Evolutionary conservation across 2,888 invertebrate species (phyloP).

Genomic region (Molanna angustata): DNA sequence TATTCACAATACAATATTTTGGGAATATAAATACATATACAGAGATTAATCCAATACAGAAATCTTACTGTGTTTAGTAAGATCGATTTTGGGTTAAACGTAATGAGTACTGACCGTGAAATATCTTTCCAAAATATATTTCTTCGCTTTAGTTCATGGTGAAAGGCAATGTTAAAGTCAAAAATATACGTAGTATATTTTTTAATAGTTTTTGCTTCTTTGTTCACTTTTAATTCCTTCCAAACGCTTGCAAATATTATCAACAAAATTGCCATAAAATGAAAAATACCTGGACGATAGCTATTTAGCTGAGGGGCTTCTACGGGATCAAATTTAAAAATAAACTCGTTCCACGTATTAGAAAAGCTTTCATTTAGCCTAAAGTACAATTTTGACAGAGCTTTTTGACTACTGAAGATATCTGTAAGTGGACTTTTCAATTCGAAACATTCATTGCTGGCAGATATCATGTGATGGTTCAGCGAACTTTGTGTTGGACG

Average conservation of each 20-base stretch:
- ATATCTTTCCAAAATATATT: constrained; percentile 44
- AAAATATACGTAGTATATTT: not conserved
- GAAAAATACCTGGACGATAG: constrained; percentile 56
- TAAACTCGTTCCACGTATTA: constrained; percentile 78
- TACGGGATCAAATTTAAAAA: constrained; percentile 73
- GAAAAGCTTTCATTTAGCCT: constrained; percentile 66
- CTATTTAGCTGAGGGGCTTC: constrained; percentile 67
- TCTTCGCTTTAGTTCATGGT: constrained; percentile 45
- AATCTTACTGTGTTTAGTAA: constrained; percentile 39
- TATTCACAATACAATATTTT: constrained; percentile 44
- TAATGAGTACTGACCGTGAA: constrained; percentile 35
- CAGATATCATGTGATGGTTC: constrained; percentile 37
- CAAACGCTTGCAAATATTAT: constrained; percentile 64
- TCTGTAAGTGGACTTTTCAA: constrained; percentile 50
- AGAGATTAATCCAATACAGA: constrained; percentile 38
- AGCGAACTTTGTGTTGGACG: constrained; percentile 28
- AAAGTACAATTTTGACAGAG: constrained; percentile 64
- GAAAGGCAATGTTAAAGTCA: constrained; percentile 46
- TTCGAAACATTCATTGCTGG: constrained; percentile 35
- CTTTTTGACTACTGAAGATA: constrained; percentile 59
- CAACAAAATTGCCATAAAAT: constrained; percentile 60
- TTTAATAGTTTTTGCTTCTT: not conserved
- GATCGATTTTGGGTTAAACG: constrained; percentile 46
- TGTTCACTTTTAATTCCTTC: constrained; percentile 57
- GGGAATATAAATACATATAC: constrained; percentile 40